A percentile compares a stretch with the other conserved stretches of the same genome.
Evolutionary conservation across 2,888 invertebrate species (phyloP).

Genomic region (Calameuta pallipes): DNA sequence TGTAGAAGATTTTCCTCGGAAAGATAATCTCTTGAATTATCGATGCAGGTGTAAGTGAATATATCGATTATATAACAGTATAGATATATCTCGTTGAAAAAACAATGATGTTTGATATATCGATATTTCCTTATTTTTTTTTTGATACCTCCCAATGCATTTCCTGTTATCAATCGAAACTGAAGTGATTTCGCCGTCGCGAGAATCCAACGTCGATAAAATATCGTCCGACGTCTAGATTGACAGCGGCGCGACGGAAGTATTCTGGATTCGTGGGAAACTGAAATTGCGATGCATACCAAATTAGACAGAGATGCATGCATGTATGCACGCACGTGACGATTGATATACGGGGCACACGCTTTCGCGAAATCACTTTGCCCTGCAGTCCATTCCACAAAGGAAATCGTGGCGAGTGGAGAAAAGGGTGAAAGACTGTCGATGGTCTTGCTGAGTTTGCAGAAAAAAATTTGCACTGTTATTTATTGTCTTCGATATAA

Average conservation of each 20-base stretch:
- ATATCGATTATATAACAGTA: neutral
- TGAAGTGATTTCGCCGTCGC: neutral
- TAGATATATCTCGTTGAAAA: neutral
- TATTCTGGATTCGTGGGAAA: conserved; percentile 5
- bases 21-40: neutral
- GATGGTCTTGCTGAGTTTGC: neutral
- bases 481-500: neutral
- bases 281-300: conserved; percentile 6
- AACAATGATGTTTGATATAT: too few species aligned
- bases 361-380: neutral
- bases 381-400: neutral
- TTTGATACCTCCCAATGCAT: neutral
- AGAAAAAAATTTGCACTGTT: neutral
- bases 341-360: neutral
- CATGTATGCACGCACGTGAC: neutral
- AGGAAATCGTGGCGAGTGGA: neutral
- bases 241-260: neutral
- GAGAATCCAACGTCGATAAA: neutral
- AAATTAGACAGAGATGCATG: neutral
- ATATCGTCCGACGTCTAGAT: neutral
- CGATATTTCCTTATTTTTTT: too few species aligned
- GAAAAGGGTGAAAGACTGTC: too few species aligned
- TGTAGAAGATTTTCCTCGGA: neutral
- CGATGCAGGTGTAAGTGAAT: neutral
- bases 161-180: neutral